Evolutionary conservation across 2,797 vertebrate species (phyloP).

Genomic region (Acipenser ruthenus): DNA sequence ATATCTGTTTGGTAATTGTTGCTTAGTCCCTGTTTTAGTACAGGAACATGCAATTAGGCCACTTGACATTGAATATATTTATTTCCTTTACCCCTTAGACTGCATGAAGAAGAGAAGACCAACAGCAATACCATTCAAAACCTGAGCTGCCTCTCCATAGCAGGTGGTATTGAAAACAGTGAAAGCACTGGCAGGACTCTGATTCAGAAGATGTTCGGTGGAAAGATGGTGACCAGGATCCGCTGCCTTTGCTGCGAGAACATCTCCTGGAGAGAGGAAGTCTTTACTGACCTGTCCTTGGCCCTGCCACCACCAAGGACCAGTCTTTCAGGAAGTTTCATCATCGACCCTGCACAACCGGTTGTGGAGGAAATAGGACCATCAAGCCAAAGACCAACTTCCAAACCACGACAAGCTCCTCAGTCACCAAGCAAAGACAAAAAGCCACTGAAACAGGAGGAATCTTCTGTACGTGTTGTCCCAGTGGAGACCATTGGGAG

Average conservation of each 20-base stretch:
- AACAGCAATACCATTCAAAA: slow-evolving; percentile 59
- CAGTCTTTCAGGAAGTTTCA: background rate
- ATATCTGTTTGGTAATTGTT: too few relatives aligned
- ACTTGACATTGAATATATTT: background rate
- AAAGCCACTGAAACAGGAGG: slow-evolving; percentile 25
- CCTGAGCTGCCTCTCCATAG: slow-evolving; percentile 24
- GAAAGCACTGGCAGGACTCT: slow-evolving; percentile 43
- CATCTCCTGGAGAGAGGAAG: slow-evolving; percentile 62
- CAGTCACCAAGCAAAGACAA: slow-evolving; percentile 33
- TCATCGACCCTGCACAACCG: slow-evolving; percentile 17
- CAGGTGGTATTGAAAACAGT: slow-evolving; percentile 32
- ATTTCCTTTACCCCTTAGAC: slow-evolving; percentile 32
- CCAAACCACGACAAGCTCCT: slow-evolving; percentile 11
- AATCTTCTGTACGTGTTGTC: background rate
- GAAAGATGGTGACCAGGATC: slow-evolving; percentile 66
- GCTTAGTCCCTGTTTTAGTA: too few relatives aligned
- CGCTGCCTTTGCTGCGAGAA: slow-evolving; percentile 62
- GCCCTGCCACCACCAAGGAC: slow-evolving; percentile 57
- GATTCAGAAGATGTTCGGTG: slow-evolving; percentile 70
- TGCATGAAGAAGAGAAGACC: slow-evolving; percentile 69
- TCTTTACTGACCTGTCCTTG: slow-evolving; percentile 66
- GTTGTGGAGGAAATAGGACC: slow-evolving; percentile 35
- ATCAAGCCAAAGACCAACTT: slow-evolving; percentile 14
- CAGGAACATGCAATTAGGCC: too few relatives aligned
- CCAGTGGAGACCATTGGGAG: slow-evolving; percentile 24